Evolutionary conservation across 1,140 invertebrate species (phyloP).

Genomic region (Drosophila trapezifrons): DNA sequence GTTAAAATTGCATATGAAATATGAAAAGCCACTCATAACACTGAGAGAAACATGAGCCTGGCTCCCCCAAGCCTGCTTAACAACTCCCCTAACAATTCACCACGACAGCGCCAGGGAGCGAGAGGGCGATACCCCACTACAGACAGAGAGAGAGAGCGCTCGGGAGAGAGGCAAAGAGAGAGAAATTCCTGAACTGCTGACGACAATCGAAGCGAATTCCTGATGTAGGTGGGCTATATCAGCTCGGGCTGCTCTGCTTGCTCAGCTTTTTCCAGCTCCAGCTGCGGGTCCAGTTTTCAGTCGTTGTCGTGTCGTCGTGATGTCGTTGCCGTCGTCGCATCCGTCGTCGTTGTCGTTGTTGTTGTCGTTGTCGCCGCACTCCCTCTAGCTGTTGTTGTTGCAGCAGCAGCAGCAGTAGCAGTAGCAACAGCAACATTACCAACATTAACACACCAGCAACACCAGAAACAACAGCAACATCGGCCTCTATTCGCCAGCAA

Average conservation of each 20-base stretch:
- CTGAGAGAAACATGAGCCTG: constrained; percentile 31
- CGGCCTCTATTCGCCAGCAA: constrained; percentile 36
- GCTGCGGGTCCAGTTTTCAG: constrained; percentile 69
- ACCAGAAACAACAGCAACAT: constrained; percentile 28
- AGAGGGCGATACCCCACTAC: neutral
- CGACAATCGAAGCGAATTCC: constrained; percentile 52
- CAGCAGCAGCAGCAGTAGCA: constrained; percentile 28
- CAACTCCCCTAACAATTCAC: constrained; percentile 55
- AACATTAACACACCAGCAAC: constrained; percentile 23
- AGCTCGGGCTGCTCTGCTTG: constrained; percentile 41
- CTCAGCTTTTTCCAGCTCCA: constrained; percentile 46
- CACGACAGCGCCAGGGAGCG: constrained; percentile 22
- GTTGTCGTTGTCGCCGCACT: constrained; percentile 53
- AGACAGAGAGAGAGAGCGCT: neutral
- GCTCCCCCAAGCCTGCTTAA: constrained; percentile 49
- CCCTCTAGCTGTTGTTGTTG: constrained; percentile 47
- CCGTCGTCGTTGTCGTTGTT: constrained; percentile 67
- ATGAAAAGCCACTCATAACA: constrained; percentile 72
- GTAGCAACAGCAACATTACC: constrained; percentile 25
- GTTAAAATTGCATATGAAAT: constrained; percentile 80
- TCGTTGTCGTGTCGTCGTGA: constrained; percentile 84
- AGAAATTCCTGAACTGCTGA: constrained; percentile 56
- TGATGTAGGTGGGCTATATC: constrained; percentile 58
- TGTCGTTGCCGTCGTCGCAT: constrained; percentile 81
- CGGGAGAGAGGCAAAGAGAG: constrained; percentile 16